Evolutionary conservation across 2,113 vertebrate species (phyloP), one percentile per base, ranked within the genome.

Genomic region (Colaptes auratus): DNA sequence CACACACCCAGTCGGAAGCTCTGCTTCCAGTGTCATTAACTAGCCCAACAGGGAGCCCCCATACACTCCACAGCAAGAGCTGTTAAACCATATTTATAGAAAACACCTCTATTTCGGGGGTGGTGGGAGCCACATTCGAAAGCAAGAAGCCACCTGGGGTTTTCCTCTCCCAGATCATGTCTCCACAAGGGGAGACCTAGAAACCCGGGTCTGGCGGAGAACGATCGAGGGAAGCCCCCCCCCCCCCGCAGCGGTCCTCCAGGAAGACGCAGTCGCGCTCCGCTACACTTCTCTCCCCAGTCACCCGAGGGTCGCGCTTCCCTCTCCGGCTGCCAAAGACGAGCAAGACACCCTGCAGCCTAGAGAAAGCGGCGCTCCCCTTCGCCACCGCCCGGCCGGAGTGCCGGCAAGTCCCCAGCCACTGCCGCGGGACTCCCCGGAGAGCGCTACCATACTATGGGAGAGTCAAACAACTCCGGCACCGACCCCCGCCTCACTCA

Each of bases 61-160:
- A 9, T 2, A 27, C 27, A 5, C 75, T 39, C 15, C 46, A 33
- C 9, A 30, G 5, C 61, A 13, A 7, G 15, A n/a, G 2, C 42
- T 0, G 18, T 35, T 4, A 16, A 42, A 31, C 35, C 27, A 2
- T 7, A 28, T 0, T 15, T 1, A 10, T 0, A 39, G 35, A 46
- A 1, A 7, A 42, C 3, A 50, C 27, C 77, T 18, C 2, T 16
- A 2, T 23, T 15, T 59, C 53, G 11, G 15, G 15, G 31, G 6
- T 5, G 42, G 35, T 21, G 65, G 23, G 60, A 66, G 4, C 18
- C 44, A 27, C 85, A 0, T 35, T 15, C 31, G 0, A 60, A 30
- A 74, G n/a, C 78, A 76, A 84, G 44, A 19, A 73, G 3, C 35
- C 53, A 6, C 75, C 16, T 61, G 2, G 3, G 2, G 6, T 72